These are phyloP conservation scores for Odontophorus gujanensis DNA, from an alignment of 2,113 vertebrate genomes.

Conservation along the genomic window DNA sequence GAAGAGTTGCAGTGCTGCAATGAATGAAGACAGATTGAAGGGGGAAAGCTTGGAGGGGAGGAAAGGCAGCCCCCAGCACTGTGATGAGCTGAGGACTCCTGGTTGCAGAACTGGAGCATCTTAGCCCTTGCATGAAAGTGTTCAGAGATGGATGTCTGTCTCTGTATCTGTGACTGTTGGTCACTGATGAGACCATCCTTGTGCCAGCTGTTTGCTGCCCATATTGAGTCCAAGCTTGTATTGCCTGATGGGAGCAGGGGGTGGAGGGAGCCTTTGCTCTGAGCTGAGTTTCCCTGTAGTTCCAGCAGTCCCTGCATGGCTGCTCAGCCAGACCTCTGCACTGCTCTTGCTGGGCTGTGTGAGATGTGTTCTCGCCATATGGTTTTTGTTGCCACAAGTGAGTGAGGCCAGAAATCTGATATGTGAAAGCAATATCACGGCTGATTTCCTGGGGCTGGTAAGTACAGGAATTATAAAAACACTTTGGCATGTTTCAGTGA, in stretches of 20 bases:
- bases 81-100: neutral
- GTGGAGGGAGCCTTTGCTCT: constrained; percentile 1
- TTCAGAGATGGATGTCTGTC: neutral
- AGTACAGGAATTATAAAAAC: constrained; percentile 1
- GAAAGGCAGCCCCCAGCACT: fast-evolving
- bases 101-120: neutral
- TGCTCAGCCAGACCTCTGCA: neutral
- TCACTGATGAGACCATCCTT: neutral
- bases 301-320: neutral
- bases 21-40: neutral
- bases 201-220: fast-evolving
- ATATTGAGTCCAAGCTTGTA: neutral
- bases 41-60: fast-evolving
- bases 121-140: neutral
- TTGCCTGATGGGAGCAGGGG: neutral
- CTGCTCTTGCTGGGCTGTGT: neutral
- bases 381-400: neutral
- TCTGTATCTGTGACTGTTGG: fast-evolving
- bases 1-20: neutral
- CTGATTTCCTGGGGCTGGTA: neutral
- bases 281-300: neutral
- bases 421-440: neutral
- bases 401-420: neutral
- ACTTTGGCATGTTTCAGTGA: neutral
- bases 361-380: neutral